phyloP scores from a whole-genome alignment of 2,888 invertebrate species.

The Dolomedes plantarius region DNA sequence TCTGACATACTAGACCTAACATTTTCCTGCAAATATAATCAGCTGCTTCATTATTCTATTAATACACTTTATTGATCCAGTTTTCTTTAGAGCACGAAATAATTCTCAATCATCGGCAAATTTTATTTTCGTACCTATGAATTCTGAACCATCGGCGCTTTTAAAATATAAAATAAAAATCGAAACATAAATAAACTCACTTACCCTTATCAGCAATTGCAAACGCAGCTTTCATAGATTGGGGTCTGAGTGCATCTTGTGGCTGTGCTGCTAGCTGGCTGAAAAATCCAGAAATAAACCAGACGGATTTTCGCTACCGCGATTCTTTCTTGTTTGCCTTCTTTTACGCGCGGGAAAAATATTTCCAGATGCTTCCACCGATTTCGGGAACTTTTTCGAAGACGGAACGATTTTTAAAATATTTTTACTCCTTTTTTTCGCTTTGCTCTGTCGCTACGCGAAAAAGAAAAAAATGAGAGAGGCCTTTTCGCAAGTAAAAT shows the following conservation, averaged over 20 bases:
- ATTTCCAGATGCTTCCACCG: slow-evolving; percentile 16
- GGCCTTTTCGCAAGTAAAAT: not conserved
- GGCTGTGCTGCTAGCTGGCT: not conserved
- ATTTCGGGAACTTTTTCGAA: not conserved
- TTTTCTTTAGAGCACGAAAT: too few species aligned
- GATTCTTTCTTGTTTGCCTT: not conserved
- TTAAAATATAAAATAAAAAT: not conserved
- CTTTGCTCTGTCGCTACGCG: too few species aligned
- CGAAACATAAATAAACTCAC: slow-evolving; percentile 38
- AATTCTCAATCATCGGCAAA: too few species aligned
- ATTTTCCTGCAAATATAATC: too few species aligned
- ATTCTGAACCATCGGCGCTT: not conserved
- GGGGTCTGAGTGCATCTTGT: slow-evolving; percentile 22
- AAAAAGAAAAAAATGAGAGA: too few species aligned
- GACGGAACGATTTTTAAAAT: not conserved
- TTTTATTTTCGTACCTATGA: too few species aligned
- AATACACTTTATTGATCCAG: too few species aligned
- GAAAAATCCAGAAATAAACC: slow-evolving; percentile 27
- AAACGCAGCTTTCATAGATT: slow-evolving; percentile 9
- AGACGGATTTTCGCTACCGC: not conserved
- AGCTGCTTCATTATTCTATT: too few species aligned
- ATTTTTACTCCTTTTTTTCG: not conserved
- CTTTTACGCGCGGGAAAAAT: not conserved
- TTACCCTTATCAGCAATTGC: slow-evolving; percentile 43
- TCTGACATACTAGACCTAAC: too few species aligned